Percentiles rank a stretch among this genome's conserved stretches.
Conservation (phyloP, 2,888 invertebrate genomes). For the Germaria angustata region DNA sequence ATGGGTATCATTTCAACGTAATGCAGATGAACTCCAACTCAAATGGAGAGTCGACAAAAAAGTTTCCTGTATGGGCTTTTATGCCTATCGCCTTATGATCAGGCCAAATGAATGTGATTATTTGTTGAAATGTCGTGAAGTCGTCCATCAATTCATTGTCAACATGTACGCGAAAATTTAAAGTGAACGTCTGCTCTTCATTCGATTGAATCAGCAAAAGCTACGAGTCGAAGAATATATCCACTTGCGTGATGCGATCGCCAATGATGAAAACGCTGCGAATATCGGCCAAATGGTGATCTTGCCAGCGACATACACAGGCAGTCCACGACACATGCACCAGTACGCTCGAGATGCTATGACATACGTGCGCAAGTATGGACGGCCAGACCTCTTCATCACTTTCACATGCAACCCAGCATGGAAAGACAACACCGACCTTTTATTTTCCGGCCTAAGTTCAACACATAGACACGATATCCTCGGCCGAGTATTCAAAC, state of each 20-base stretch:
- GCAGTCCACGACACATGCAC: slow-evolving; percentile 28
- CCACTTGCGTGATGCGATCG: slow-evolving; percentile 14
- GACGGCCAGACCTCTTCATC: slow-evolving; percentile 8
- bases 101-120: slow-evolving; percentile 56
- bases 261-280: neutral
- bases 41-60: slow-evolving; percentile 30
- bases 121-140: slow-evolving; percentile 67
- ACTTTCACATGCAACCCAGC: slow-evolving; percentile 17
- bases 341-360: slow-evolving; percentile 6
- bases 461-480: slow-evolving; percentile 4
- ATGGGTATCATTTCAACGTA: slow-evolving; percentile 7
- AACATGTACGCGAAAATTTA: slow-evolving; percentile 77
- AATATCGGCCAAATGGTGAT: slow-evolving; percentile 17
- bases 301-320: slow-evolving; percentile 24
- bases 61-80: slow-evolving; percentile 33
- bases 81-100: slow-evolving; percentile 49
- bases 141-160: slow-evolving; percentile 74
- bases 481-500: slow-evolving; percentile 23
- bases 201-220: slow-evolving; percentile 72
- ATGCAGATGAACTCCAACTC: slow-evolving; percentile 32
- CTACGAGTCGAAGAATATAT: slow-evolving; percentile 64
- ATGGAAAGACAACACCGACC: slow-evolving; percentile 18
- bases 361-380: neutral
- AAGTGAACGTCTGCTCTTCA: slow-evolving; percentile 71
- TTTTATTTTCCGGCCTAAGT: slow-evolving; percentile 30